phyloP scores from a whole-genome alignment of 2,113 vertebrate genomes.

The Bufo gargarizans region DNA sequence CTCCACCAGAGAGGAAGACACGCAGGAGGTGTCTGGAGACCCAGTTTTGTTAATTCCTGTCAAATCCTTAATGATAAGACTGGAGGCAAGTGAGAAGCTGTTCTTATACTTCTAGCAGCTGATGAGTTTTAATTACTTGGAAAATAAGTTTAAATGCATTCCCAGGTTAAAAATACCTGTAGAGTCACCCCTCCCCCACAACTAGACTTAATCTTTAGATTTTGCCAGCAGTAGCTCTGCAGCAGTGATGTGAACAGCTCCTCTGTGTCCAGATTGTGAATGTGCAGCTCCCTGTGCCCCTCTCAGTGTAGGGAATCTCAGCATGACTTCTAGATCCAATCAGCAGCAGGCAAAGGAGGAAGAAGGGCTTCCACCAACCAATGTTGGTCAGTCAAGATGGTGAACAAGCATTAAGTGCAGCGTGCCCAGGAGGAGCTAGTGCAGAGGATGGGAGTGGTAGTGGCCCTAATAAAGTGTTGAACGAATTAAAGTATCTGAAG shows the following conservation, averaged over 20 bases:
- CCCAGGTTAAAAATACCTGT: neutral
- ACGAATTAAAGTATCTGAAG: too few species aligned
- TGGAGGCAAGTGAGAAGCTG: neutral
- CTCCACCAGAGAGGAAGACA: slow-evolving; percentile 47
- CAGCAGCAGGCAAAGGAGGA: neutral
- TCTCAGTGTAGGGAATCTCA: neutral
- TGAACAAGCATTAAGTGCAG: too few species aligned
- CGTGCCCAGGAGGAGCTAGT: too few species aligned
- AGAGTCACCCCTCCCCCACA: neutral
- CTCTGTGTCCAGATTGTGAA: neutral
- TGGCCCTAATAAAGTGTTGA: too few species aligned
- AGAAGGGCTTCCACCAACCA: too few species aligned
- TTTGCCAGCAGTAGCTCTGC: too few species aligned
- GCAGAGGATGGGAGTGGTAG: too few species aligned
- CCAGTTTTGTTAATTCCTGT: neutral
- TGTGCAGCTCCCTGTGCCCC: neutral
- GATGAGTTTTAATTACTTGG: neutral
- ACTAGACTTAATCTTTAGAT: too few species aligned
- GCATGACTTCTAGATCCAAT: neutral
- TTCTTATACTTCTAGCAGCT: neutral
- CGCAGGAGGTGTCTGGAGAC: neutral
- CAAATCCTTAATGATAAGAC: neutral
- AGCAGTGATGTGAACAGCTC: too few species aligned
- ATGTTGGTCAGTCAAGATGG: too few species aligned
- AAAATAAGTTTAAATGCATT: neutral